A percentile compares a stretch with the other conserved stretches of the same genome.
phyloP scores from a whole-genome alignment of 2,797 vertebrate genomes.

The Sebastes matsubarae region DNA sequence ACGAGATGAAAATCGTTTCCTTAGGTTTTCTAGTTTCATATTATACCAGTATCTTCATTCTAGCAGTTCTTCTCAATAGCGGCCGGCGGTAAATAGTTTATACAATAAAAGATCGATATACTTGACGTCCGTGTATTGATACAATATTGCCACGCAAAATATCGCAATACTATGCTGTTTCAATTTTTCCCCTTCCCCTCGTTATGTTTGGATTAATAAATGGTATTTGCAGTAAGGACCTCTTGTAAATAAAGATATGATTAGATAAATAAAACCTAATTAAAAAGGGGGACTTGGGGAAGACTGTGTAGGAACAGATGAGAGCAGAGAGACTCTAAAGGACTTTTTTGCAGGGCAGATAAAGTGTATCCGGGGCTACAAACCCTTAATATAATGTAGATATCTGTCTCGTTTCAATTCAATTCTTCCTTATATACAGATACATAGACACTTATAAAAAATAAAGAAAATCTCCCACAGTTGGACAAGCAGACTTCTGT shows the following conservation, averaged over 20 bases:
- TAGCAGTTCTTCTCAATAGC: no score
- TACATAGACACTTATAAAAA: not conserved
- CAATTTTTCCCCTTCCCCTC: no score
- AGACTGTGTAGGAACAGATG: not conserved
- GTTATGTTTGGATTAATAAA: no score
- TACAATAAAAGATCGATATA: no score
- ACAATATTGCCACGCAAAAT: no score
- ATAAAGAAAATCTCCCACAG: not conserved
- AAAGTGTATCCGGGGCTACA: not conserved
- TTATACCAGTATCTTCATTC: no score
- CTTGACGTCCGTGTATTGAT: no score
- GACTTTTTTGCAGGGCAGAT: no score
- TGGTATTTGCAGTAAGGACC: not conserved
- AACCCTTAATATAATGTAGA: not conserved
- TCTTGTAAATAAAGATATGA: not conserved
- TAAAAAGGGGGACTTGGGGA: not conserved
- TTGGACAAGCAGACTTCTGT: not conserved
- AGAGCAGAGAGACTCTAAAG: not conserved
- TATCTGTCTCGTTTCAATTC: not conserved
- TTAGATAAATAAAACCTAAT: not conserved
- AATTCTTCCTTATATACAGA: not conserved
- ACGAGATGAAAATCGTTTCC: no score
- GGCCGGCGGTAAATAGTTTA: no score
- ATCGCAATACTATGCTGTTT: no score
- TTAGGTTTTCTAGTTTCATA: no score